phyloP scores from a whole-genome alignment of 2,113 vertebrate genomes.

The Glaucomys volans region DNA sequence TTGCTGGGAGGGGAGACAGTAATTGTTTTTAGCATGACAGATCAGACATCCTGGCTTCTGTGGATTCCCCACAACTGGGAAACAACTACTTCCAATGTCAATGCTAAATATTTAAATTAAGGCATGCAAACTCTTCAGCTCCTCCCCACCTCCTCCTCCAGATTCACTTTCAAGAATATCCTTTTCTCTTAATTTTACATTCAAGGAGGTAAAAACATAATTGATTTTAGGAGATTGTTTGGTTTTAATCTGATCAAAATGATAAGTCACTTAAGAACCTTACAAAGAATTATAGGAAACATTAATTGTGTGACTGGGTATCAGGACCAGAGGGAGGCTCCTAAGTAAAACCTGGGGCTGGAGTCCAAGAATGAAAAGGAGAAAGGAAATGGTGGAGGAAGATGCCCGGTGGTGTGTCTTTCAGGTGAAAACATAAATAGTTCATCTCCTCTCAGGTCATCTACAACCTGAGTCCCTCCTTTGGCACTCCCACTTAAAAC shows the following conservation, averaged over 20 bases:
- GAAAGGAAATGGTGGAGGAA: background rate
- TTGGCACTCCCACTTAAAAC: slow-evolving; percentile 56
- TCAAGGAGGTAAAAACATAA: slow-evolving; percentile 37
- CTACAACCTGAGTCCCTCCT: slow-evolving; percentile 38
- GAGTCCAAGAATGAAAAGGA: background rate
- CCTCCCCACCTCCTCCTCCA: slow-evolving; percentile 49
- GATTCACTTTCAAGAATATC: slow-evolving; percentile 68
- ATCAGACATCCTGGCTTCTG: slow-evolving; percentile 80
- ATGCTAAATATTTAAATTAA: slow-evolving; percentile 81
- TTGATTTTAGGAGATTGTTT: background rate
- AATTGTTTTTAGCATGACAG: slow-evolving; percentile 86
- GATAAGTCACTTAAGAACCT: background rate
- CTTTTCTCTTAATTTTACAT: slow-evolving; percentile 75
- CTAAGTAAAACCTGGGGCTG: slow-evolving; percentile 1
- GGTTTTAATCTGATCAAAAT: slow-evolving; percentile 48
- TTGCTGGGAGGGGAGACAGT: slow-evolving; percentile 83
- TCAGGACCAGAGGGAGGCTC: background rate
- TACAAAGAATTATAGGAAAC: slow-evolving; percentile 38
- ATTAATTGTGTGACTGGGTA: background rate
- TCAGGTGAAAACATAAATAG: background rate
- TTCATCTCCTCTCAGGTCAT: slow-evolving; percentile 9
- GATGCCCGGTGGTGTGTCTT: background rate
- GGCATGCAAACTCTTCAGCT: slow-evolving; percentile 30
- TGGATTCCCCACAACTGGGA: slow-evolving; percentile 77
- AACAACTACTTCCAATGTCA: slow-evolving; percentile 81